Base-by-base conservation (phyloP, 1,140 invertebrate species). In the Cardiocondyla obscurior region DNA sequence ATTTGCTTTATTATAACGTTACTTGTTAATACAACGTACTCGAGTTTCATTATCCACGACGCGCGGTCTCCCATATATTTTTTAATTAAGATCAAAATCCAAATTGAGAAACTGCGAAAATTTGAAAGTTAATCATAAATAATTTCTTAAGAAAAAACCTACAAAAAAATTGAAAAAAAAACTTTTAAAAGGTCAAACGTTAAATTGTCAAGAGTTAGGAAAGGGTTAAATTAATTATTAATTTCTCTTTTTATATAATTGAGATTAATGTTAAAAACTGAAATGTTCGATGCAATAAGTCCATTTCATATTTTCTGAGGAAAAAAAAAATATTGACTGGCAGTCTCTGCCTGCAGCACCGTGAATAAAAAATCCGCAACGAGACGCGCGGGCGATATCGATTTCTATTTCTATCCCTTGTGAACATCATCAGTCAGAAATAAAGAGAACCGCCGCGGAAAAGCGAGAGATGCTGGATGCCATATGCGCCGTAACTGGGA, bases 1-100 rank as follows among this genome's bases (percentile, higher is more conserved):
- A 36, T 64, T 76, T 46, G 57, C 33, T 77, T 53, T 67, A 53
- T 51, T 53, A 69, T 69, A 77, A 77, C 22, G 10, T 77, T 65
- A 76, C 30, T 49, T 64, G 42, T 64, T 76, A 77, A 65, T 44
- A 12, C 16, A 53, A 28, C n/a, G 46, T 42, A 22, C 16, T 39
- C 8, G 19, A 19, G 10, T 65, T 77, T 51, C 33, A 58, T 67
- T 77, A 77, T 53, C 8, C n/a, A n/a, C 16, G 19, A n/a, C 30
- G 30, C 28, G 3, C 39, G 12, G 3, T 51, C 22, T 22, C 46
- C 30, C 42, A 44, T 49, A 33, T 76, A 67, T 77, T 44, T 67
- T 67, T 67, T 39, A 67, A 77, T 51, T 22, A 28, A 51, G 22
- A 53, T 19, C 33, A 16, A 36, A 51, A 19, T 51, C 16, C 33